Evolutionary conservation across 2,888 invertebrate species (phyloP), one percentile per base, ranked within the genome.

Genomic region (Psylliodes chrysocephalus): DNA sequence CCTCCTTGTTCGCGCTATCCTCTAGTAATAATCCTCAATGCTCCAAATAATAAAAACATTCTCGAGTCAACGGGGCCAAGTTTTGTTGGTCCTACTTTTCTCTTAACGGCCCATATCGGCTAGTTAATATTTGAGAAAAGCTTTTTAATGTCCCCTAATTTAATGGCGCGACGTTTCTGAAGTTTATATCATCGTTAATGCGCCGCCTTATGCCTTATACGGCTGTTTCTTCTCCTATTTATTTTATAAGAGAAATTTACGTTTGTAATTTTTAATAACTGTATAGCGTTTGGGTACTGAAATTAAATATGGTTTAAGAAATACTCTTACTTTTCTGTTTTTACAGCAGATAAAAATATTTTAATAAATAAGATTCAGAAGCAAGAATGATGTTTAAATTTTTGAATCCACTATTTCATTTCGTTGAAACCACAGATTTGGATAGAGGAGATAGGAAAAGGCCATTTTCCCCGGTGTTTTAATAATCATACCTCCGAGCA

Each of bases 81-180:
- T 49, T 49, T 19, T 49, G 15, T 28, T 30, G 15, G 49, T 28
- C 49, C 28, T 30, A 30, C 49, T 49, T 56, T 66, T 60, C 33
- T 47, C 54, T 53, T 53, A 63, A 66, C 44, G 63, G 47, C 52
- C 55, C 55, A 55, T 53, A 63, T 60, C 63, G 52, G 51, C 60
- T 52, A 66, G 60, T 63, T 63, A 60, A 49, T 66, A 60, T 63
- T 63, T 42, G 60, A 40, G 53, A 25, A 60, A 57, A 57, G 57
- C 53, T 44, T 61, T 60, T 61, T 66, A 60, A 66, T 60, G 56
- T 56, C 56, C 22, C 28, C 40, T 47, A 63, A 63, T 56, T 52
- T 52, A 52, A 47, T 5, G 42, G 28, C 33, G 15, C 25, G 46
- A 49, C 56, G n/a, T 59, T 44, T 25, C 30, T 25, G 30, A 42